Evolutionary conservation across 2,888 invertebrate species (phyloP).

Genomic region (Emmelina monodactyla): DNA sequence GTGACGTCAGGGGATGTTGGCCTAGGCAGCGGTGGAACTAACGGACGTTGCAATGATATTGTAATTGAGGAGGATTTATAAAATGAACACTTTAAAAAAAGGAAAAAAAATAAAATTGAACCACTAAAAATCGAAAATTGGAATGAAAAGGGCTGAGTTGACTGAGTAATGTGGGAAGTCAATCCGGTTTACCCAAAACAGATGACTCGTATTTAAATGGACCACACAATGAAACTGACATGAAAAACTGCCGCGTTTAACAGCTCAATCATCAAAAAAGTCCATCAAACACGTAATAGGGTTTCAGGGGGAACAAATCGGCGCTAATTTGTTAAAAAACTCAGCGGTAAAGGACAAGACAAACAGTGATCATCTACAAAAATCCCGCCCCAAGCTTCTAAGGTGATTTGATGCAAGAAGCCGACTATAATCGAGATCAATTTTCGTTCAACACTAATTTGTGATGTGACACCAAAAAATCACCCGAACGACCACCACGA

Average conservation of each 20-base stretch:
- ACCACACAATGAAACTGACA: constrained; percentile 24
- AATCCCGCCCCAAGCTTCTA: constrained; percentile 21
- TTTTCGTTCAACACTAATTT: constrained; percentile 13
- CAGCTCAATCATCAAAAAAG: constrained; percentile 27
- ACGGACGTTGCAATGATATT: not conserved
- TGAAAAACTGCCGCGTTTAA: constrained; percentile 17
- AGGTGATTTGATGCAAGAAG: constrained; percentile 22
- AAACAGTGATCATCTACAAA: constrained; percentile 24
- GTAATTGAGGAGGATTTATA: not conserved
- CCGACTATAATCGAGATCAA: constrained; percentile 22
- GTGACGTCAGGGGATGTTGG: constrained; percentile 53
- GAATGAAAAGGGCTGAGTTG: no score
- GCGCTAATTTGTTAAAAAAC: constrained; percentile 42
- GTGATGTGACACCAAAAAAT: not conserved
- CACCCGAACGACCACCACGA: not conserved
- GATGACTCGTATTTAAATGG: constrained; percentile 9
- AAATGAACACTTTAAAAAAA: not conserved
- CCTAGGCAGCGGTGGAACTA: constrained; percentile 24
- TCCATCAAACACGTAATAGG: constrained; percentile 20
- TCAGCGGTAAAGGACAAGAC: constrained; percentile 29
- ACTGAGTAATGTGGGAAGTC: no score
- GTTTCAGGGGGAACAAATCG: constrained; percentile 24
- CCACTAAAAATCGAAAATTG: no score
- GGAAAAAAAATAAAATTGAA: no score
- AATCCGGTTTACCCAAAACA: not conserved